Base-by-base conservation (phyloP, 2,888 invertebrate species). In the Rhamphomyia laevipes region DNA sequence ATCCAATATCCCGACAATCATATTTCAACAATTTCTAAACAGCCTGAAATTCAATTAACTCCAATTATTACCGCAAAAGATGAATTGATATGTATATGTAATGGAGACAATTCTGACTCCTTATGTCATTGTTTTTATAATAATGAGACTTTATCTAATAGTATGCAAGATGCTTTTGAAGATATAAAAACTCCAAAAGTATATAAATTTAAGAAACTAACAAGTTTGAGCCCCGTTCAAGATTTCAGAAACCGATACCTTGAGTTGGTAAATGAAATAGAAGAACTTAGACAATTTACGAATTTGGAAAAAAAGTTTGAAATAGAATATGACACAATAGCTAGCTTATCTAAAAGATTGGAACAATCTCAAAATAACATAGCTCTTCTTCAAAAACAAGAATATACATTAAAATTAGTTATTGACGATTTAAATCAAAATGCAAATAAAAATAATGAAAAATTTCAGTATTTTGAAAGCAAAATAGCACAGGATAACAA, bases 221-320 rank as follows among this genome's bases (percentile, higher is more conserved):
- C 47, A 17, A 47, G 45, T 10, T 17, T 55, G 9, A 57, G 52
- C 7, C 45, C 61, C 38, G 61, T 62, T 6, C 62, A 62, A 30
- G 56, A 54, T 33, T 38, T 57, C 21, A 21, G 6, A 21, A 21
- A n/a, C 23, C 4, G 23, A 27, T 27, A 27, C 9, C 2, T 7
- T 17, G 35, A 45, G 7, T 13, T 18, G 16, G 33, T 78, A 5
- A 70, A 68, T 46, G 76, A 78, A 53, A 71, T 75, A 1, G 65
- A 73, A 54, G 75, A 77, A 49, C 67, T 82, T 15, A 66, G 73
- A 46, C 77, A 78, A 57, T 73, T 77, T 52, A 78, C 81, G 2
- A 73, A 74, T 47, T 65, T 78, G 53, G 83, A 83, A 62, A 79
- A 77, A 51, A 73, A 78, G 46, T 67, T 59, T 27, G 56, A 60